Percentiles rank a stretch among this genome's conserved stretches.
phyloP scores from a whole-genome alignment of 2,113 vertebrate species.

The Thermophis baileyi region DNA sequence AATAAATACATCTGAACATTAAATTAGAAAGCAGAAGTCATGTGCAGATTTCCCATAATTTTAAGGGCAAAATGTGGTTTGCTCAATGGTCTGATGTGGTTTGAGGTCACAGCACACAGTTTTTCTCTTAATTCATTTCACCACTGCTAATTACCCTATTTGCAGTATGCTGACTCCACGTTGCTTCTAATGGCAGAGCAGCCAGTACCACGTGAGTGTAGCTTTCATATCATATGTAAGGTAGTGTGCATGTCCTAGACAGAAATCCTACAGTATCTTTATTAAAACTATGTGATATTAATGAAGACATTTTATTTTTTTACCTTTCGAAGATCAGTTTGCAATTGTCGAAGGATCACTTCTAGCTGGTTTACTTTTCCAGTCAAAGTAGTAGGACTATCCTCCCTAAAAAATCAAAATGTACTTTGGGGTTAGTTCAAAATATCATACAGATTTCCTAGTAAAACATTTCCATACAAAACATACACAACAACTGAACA shows the following conservation, averaged over 20 bases:
- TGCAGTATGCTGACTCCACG: neutral
- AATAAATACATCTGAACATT: neutral
- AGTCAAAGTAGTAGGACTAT: constrained; percentile 83
- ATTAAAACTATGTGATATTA: neutral
- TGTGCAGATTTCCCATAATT: neutral
- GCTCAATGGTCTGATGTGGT: neutral
- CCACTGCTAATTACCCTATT: neutral
- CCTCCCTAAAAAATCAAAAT: constrained; percentile 64
- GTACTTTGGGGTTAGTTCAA: constrained; percentile 21
- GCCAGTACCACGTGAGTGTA: neutral
- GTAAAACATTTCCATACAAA: neutral
- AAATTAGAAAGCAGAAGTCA: neutral
- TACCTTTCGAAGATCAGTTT: constrained; percentile 93
- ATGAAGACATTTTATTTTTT: neutral
- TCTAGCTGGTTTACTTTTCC: constrained; percentile 98
- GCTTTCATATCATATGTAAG: neutral
- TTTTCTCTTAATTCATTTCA: neutral
- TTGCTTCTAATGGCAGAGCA: neutral
- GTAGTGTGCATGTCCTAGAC: neutral
- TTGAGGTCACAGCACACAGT: neutral
- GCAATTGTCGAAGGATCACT: constrained; percentile 90
- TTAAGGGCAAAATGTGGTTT: neutral
- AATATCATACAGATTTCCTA: neutral
- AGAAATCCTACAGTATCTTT: neutral
- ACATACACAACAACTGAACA: neutral